Base-by-base conservation (phyloP, 2,888 invertebrate species). In the Neoascia interrupta region DNA sequence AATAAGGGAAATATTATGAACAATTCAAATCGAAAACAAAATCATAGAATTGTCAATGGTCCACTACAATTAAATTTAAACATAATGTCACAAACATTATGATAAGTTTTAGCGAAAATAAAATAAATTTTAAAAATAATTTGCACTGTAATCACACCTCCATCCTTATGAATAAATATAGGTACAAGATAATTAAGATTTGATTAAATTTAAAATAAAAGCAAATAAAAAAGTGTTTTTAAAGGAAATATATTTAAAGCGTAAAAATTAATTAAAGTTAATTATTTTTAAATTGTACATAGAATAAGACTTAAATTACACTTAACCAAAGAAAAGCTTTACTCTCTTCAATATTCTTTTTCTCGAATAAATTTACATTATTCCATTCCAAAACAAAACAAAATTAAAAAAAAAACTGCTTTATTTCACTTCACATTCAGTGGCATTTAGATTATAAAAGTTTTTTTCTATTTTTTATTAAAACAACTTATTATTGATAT, bases 101-200 rank as follows among this genome's bases (percentile, higher is more conserved):
- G n/a, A n/a, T n/a, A 56, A 60, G 28, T 47, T 54, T 54, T 73
- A 79, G 66, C 61, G 8, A 6, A 8, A 63, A n/a, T 41, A 63
- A 74, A 82, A 73, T 68, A 28, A 76, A 69, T 73, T 70, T 69
- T 76, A 74, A 81, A 82, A 83, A 75, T 81, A 63, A 28, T 68
- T 72, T 79, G 79, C 79, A 72, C 81, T 70, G 72, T 83, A 82
- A 75, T 82, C 81, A 81, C 82, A 82, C 74, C 83, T 83, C 83
- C 84, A 84, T 84, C 81, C 84, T 85, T 84, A 85, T 84, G 84
- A 85, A 82, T 81, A 83, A 82, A 83, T 84, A 83, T 84, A 83
- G 81, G 72, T 81, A 81, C 61, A 79, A 70, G 39, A 53, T 63
- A 70, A 51, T 64, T 76, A 64, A 70, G 76, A 64, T 54, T 56